phyloP scores from a whole-genome alignment of 2,888 invertebrate species.

The Rotaria sp. region DNA sequence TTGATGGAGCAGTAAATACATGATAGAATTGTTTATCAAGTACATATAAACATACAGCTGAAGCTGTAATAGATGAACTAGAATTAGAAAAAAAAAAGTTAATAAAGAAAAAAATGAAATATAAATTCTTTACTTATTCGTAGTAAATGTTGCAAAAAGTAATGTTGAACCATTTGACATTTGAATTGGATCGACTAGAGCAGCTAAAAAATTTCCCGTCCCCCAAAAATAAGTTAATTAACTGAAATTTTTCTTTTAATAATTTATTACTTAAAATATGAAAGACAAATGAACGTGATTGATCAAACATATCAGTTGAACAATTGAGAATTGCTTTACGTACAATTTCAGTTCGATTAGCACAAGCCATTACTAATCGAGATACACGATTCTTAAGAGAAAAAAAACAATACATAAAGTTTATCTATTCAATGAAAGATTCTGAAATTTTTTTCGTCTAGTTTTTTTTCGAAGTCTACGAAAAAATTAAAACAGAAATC shows the following conservation, averaged over 20 bases:
- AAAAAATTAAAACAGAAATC: too few relatives aligned
- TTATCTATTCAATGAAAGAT: too few relatives aligned
- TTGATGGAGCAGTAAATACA: neutral
- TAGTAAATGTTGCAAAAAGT: constrained; percentile 16
- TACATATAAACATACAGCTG: neutral
- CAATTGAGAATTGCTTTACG: constrained; percentile 10
- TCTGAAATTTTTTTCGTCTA: too few relatives aligned
- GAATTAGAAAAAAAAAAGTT: neutral
- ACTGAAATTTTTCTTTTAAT: too few relatives aligned
- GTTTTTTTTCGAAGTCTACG: too few relatives aligned
- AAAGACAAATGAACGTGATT: neutral
- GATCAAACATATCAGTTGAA: constrained; percentile 3
- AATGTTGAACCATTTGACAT: neutral
- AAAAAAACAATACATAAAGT: too few relatives aligned
- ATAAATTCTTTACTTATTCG: neutral
- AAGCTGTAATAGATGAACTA: constrained; percentile 16
- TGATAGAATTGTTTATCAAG: constrained; percentile 21
- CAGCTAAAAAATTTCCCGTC: neutral
- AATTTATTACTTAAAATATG: constrained; percentile 15
- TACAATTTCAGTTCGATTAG: constrained; percentile 1
- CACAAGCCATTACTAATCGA: constrained; percentile 20
- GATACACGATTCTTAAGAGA: constrained; percentile 8
- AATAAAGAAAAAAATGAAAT: neutral
- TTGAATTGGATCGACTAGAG: neutral
- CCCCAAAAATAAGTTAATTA: neutral